phyloP scores from a whole-genome alignment of 2,797 vertebrate species.

The Apogon talboti region DNA sequence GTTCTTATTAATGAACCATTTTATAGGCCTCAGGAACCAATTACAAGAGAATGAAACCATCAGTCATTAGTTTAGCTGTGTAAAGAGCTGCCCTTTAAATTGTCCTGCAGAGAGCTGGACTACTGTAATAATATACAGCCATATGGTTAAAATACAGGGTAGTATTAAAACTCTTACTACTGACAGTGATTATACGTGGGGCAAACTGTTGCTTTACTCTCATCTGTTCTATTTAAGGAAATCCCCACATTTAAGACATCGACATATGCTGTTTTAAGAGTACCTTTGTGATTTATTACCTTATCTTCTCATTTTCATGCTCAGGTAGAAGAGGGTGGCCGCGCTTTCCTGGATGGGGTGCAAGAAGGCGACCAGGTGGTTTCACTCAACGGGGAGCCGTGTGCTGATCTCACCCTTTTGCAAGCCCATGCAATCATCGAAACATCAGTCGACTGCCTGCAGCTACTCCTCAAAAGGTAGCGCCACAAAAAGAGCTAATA shows the following conservation, averaged over 20 bases:
- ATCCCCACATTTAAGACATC: too few species aligned
- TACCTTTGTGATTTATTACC: constrained; percentile 2
- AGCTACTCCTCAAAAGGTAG: constrained; percentile 94
- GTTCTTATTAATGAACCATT: constrained; percentile 69
- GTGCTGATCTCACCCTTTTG: constrained; percentile 89
- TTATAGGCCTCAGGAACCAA: constrained; percentile 59
- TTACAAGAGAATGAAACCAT: constrained; percentile 64
- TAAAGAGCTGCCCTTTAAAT: constrained; percentile 62
- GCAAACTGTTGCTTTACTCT: neutral
- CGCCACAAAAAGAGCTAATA: neutral
- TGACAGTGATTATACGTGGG: constrained; percentile 15
- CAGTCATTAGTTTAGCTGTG: constrained; percentile 55
- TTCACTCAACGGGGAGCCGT: constrained; percentile 91
- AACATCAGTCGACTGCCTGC: constrained; percentile 84
- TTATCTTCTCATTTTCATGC: constrained; percentile 8
- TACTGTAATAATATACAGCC: constrained; percentile 24
- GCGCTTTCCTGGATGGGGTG: constrained; percentile 88
- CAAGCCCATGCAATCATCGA: constrained; percentile 89
- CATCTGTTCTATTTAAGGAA: too few species aligned
- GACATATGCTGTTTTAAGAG: neutral
- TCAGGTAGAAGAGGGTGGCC: constrained; percentile 87
- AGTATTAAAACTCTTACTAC: constrained; percentile 10
- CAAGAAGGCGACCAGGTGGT: constrained; percentile 92
- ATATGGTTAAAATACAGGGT: constrained; percentile 8
- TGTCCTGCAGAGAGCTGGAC: constrained; percentile 26